Evolutionary conservation across 2,797 vertebrate genomes (phyloP), one percentile per base, ranked within the genome.

Genomic region (Sphaeramia orbicularis): DNA sequence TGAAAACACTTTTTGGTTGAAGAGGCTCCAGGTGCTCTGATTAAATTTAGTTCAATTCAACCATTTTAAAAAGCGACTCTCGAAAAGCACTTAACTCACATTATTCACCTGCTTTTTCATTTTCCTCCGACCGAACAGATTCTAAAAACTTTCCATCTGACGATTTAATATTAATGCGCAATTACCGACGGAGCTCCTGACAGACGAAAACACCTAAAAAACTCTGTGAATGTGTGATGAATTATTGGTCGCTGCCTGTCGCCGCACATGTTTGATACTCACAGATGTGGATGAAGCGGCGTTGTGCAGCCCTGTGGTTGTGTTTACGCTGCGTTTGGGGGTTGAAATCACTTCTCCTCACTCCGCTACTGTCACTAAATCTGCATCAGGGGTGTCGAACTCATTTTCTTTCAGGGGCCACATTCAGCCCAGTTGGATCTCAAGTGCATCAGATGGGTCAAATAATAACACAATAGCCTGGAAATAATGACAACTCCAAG

Each of bases 21-120:
- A 70, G 71, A 75, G 71, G 43, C 37, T 51, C 61, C 74, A 74
- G 62, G 64, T 62, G 82, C 37, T 74, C 8, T 19, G 14, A 58
- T 71, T 66, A 35, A 36, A 65, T 24, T 49, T 53, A 6, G 67
- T 62, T 55, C 32, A 13, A 21, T 51, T 40, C 19, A 30, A 15
- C 41, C 27, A 53, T 67, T 53, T 50, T 27, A 27, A 1, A 38
- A 24, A 57, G 14, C 6, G 10, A 15, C 37, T 30, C n/a, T 12
- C 6, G 16, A 37, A 56, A 56, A 59, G 21, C 16, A 15, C 54
- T 51, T 16, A 6, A 0, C 11, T 49, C 4, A 45, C 2, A 43
- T 47, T 18, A 12, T 7, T 1, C 8, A 13, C 13, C 0, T 0
- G 18, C 14, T 3, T 30, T 52, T 30, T 35, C 11, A 9, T 1